phyloP scores from a whole-genome alignment of 2,797 vertebrate genomes.

The Huso huso region DNA sequence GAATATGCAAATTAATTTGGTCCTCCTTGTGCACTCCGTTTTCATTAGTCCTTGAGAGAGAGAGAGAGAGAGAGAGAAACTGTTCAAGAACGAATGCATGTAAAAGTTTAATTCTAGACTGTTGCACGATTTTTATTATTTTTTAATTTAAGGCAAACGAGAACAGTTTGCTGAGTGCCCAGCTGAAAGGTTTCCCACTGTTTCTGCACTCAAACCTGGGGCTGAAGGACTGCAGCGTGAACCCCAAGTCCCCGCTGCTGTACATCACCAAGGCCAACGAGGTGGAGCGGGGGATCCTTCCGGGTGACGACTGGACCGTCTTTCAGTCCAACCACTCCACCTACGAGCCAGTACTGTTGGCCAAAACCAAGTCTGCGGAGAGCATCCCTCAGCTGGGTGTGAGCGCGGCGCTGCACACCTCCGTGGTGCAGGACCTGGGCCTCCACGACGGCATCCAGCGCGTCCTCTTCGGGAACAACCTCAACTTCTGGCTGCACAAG shows the following conservation, averaged over 20 bases:
- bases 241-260: constrained; percentile 87
- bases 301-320: constrained; percentile 96
- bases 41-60: no score
- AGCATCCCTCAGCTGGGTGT: constrained; percentile 60
- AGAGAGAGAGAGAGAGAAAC: no score
- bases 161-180: constrained; percentile 94
- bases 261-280: constrained; percentile 87
- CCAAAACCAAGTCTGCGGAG: constrained; percentile 84
- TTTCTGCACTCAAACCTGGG: constrained; percentile 95
- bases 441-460: constrained; percentile 69
- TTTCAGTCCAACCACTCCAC: constrained; percentile 98
- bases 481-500: constrained; percentile 75
- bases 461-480: constrained; percentile 70
- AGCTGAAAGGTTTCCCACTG: constrained; percentile 96
- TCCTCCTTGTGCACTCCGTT: no score
- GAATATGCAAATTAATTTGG: no score
- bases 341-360: constrained; percentile 87
- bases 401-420: constrained; percentile 56
- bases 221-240: constrained; percentile 92
- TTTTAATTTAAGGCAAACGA: constrained; percentile 76
- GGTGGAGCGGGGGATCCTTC: constrained; percentile 82
- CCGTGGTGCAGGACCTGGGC: constrained; percentile 70
- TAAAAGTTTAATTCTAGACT: no score
- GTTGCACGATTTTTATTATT: no score
- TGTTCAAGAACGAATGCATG: no score